Percentiles rank a stretch among this genome's conserved stretches.
Evolutionary conservation across 1,140 invertebrate species (phyloP).

Genomic region (Palaemon carinicauda): DNA sequence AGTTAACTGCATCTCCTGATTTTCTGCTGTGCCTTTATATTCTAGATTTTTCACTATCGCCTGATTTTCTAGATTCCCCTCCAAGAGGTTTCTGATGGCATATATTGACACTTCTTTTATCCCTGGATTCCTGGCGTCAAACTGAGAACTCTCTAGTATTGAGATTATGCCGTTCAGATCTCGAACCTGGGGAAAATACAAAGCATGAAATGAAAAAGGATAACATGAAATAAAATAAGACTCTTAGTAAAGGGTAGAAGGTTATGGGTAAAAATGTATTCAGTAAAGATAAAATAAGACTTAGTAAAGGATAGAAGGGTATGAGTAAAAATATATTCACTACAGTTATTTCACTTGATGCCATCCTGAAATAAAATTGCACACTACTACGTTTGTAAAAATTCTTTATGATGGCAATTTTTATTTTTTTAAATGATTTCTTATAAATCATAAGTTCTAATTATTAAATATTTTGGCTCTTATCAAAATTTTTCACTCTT

Average conservation of each 20-base stretch:
- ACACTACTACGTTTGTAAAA: neutral
- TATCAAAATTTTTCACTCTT: no score
- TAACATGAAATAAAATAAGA: neutral
- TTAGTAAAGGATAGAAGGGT: no score
- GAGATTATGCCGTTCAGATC: conserved; percentile 15
- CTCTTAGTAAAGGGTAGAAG: neutral
- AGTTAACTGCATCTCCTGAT: neutral
- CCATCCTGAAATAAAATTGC: no score
- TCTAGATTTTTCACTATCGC: neutral
- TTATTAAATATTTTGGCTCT: no score
- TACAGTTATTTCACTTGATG: no score
- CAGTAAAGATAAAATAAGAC: neutral
- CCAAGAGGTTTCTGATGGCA: conserved; percentile 35
- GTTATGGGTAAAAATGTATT: neutral
- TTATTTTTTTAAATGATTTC: no score
- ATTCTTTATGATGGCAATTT: neutral
- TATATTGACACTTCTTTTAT: conserved; percentile 41
- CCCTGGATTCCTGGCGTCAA: conserved; percentile 34
- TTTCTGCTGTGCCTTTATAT: conserved; percentile 16
- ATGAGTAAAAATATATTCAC: no score
- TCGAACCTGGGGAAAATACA: conserved; percentile 8
- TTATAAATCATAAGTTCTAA: no score
- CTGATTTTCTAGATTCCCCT: conserved; percentile 43
- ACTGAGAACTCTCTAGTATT: conserved; percentile 26
- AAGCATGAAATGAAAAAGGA: no score